Evolutionary conservation across 2,888 invertebrate genomes (phyloP).

Genomic region (Slavum lentiscoides): DNA sequence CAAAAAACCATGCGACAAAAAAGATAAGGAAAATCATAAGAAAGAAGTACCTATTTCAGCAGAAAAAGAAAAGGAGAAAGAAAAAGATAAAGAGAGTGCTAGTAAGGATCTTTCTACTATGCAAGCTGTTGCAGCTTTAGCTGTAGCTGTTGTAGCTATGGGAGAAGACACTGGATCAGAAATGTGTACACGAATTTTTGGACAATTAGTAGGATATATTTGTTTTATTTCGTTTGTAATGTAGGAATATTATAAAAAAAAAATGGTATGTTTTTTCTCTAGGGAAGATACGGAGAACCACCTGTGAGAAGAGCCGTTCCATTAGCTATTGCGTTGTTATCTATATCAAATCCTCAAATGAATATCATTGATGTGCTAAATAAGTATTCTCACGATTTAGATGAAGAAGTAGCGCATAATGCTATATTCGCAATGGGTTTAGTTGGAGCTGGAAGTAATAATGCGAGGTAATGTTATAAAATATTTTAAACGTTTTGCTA

Average conservation of each 20-base stretch:
- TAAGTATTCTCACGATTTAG: constrained; percentile 98
- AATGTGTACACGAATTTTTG: constrained; percentile 96
- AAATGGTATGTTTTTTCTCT: constrained; percentile 57
- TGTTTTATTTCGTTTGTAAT: neutral
- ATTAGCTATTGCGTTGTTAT: constrained; percentile 91
- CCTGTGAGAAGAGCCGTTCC: constrained; percentile 95
- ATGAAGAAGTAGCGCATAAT: constrained; percentile 96
- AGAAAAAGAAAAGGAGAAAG: constrained; percentile 61
- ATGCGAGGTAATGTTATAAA: constrained; percentile 64
- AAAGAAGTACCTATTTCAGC: constrained; percentile 55
- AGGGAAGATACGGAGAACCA: constrained; percentile 94
- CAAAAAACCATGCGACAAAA: constrained; percentile 54
- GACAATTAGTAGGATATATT: constrained; percentile 72
- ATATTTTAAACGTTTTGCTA: neutral
- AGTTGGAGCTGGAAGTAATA: constrained; percentile 87
- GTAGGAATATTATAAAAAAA: neutral
- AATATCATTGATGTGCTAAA: constrained; percentile 95
- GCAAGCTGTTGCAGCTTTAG: constrained; percentile 95
- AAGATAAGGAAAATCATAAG: constrained; percentile 54
- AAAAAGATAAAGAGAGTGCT: constrained; percentile 66
- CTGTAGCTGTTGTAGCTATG: constrained; percentile 96
- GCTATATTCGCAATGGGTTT: constrained; percentile 99
- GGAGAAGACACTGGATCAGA: constrained; percentile 99
- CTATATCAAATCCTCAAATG: constrained; percentile 91
- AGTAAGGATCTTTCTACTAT: constrained; percentile 82